Percentiles rank a stretch among this genome's conserved stretches.
Evolutionary conservation across 2,888 invertebrate genomes (phyloP).

Genomic region (Acanthosepion esculentum): DNA sequence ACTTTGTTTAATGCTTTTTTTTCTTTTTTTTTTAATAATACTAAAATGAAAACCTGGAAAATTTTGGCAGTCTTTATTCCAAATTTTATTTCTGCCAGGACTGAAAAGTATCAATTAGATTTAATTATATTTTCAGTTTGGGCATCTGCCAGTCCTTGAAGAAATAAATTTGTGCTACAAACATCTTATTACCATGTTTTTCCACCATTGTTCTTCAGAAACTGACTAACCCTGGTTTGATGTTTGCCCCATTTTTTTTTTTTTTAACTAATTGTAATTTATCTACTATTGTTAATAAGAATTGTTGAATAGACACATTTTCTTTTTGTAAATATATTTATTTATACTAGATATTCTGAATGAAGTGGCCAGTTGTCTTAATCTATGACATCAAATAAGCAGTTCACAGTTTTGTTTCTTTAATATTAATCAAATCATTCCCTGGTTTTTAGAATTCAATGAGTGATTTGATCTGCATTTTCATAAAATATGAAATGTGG

Average conservation of each 20-base stretch:
- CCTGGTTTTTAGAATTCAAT: neutral
- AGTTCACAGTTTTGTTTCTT: neutral
- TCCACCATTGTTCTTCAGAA: neutral
- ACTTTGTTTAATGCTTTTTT: neutral
- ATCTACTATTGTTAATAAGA: neutral
- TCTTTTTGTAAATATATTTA: neutral
- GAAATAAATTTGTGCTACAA: constrained; percentile 34
- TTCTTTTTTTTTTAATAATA: neutral
- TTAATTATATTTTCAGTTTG: neutral
- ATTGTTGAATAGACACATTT: neutral
- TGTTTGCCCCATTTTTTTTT: neutral
- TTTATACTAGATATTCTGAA: neutral
- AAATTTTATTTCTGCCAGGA: neutral
- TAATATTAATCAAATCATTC: neutral
- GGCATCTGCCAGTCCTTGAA: constrained; percentile 25
- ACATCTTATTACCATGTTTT: neutral
- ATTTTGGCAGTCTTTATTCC: neutral
- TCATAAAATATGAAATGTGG: no score
- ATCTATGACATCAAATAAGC: neutral
- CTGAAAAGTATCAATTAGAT: neutral
- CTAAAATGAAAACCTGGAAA: neutral
- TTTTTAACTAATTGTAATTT: neutral
- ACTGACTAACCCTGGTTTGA: neutral
- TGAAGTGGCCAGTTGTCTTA: neutral
- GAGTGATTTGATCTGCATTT: no score